These are phyloP conservation scores for Elysia crispata DNA, from an alignment of 2,888 invertebrate species.

Conservation along the genomic window DNA sequence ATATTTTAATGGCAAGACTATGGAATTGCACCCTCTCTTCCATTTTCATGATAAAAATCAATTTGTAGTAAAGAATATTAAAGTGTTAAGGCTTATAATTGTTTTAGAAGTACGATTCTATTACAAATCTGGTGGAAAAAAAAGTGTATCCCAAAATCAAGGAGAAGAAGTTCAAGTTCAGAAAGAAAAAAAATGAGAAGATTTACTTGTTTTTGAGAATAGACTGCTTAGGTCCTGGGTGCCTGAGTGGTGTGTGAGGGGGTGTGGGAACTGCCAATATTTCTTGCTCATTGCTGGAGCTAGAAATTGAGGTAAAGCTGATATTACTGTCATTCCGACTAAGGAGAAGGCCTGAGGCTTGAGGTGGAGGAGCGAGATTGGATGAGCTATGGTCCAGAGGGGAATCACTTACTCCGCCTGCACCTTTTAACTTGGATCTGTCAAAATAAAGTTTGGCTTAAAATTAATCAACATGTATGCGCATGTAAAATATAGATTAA, in stretches of 20 bases:
- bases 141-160: too few species aligned
- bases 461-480: too few species aligned
- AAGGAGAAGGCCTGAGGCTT: slow-evolving; percentile 38
- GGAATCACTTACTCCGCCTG: slow-evolving; percentile 21
- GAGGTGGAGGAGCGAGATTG: slow-evolving; percentile 50
- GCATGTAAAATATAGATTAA: too few species aligned
- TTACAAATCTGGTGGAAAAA: too few species aligned
- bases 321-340: slow-evolving; percentile 72
- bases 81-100: too few species aligned
- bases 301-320: slow-evolving; percentile 74
- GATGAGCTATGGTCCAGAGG: slow-evolving; percentile 44
- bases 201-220: slow-evolving; percentile 53
- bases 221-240: slow-evolving; percentile 54
- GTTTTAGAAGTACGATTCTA: too few species aligned
- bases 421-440: slow-evolving; percentile 37
- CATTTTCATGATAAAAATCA: too few species aligned
- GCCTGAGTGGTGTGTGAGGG: slow-evolving; percentile 60
- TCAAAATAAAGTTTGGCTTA: neutral
- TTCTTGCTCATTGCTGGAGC: slow-evolving; percentile 52
- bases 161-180: too few species aligned
- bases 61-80: too few species aligned
- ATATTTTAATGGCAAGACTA: too few species aligned
- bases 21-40: too few species aligned
- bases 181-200: too few species aligned
- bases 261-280: slow-evolving; percentile 57